Percentiles rank a stretch among this genome's conserved stretches.
Evolutionary conservation across 1,140 invertebrate species (phyloP).

Genomic region (Pseudomyrmex cubaensis): DNA sequence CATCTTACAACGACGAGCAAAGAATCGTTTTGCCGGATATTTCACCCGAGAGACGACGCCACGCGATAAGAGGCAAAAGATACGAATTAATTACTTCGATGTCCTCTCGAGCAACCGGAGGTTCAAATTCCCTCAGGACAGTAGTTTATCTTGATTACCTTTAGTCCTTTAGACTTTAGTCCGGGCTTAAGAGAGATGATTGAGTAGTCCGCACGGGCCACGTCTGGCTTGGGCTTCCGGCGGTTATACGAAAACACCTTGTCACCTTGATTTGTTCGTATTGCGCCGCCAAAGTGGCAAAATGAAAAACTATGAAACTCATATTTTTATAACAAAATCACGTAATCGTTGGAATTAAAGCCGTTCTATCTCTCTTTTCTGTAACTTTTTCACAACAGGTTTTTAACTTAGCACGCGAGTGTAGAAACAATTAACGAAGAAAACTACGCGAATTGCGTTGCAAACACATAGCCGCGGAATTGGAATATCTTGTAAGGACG

Average conservation of each 20-base stretch:
- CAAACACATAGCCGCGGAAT: background rate
- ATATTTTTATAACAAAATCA: slow-evolving; percentile 28
- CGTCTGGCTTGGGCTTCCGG: slow-evolving; percentile 63
- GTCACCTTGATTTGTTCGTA: slow-evolving; percentile 71
- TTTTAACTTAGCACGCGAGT: background rate
- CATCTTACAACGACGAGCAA: slow-evolving; percentile 47
- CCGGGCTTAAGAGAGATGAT: slow-evolving; percentile 74
- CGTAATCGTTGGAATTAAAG: background rate
- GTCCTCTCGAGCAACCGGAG: slow-evolving; percentile 70
- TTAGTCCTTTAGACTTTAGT: slow-evolving; percentile 74
- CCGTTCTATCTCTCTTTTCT: no score
- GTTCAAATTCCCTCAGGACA: slow-evolving; percentile 72
- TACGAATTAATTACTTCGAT: slow-evolving; percentile 77
- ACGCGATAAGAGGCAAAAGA: slow-evolving; percentile 69
- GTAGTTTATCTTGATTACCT: slow-evolving; percentile 77
- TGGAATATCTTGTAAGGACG: slow-evolving; percentile 12
- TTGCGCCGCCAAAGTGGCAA: slow-evolving; percentile 8
- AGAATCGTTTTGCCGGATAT: slow-evolving; percentile 66
- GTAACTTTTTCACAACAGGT: background rate
- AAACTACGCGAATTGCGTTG: background rate
- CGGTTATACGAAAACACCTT: slow-evolving; percentile 74
- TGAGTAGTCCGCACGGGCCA: slow-evolving; percentile 72
- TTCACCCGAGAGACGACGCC: slow-evolving; percentile 45
- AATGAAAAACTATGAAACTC: slow-evolving; percentile 52
- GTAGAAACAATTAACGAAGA: no score